Conservation (phyloP, 2,797 vertebrate genomes). For the Erithacus rubecula region DNA sequence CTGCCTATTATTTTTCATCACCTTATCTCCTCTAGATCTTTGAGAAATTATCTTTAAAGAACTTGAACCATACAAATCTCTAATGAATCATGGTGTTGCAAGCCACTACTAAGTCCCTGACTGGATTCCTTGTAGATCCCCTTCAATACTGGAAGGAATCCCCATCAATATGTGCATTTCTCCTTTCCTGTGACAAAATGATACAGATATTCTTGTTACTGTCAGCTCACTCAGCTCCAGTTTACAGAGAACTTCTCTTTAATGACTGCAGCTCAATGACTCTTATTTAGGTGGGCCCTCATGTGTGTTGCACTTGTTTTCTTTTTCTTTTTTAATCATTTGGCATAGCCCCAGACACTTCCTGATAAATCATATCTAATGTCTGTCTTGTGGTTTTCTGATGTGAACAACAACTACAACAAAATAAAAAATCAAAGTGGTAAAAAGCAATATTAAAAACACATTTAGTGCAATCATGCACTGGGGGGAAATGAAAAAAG, state of each 20-base stretch:
- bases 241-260: background rate
- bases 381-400: constrained; percentile 32
- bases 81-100: background rate
- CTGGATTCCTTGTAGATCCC: background rate
- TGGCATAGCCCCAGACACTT: constrained; percentile 25
- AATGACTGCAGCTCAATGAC: background rate
- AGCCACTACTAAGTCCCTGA: background rate
- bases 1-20: background rate
- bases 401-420: constrained; percentile 17
- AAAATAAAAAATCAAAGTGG: constrained; percentile 34
- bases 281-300: background rate
- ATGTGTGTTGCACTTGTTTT: background rate
- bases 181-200: background rate
- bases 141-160: background rate
- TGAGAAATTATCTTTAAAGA: background rate
- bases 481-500: constrained; percentile 21
- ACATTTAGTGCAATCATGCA: constrained; percentile 29
- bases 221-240: background rate
- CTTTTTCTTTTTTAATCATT: constrained; percentile 42
- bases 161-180: background rate
- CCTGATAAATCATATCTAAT: constrained; percentile 53
- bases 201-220: background rate
- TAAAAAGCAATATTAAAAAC: constrained; percentile 55
- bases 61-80: background rate
- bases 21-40: background rate